Evolutionary conservation across 92 coral and sea anemone genomes (phyloP).

Genomic region (Siderastrea radians): DNA sequence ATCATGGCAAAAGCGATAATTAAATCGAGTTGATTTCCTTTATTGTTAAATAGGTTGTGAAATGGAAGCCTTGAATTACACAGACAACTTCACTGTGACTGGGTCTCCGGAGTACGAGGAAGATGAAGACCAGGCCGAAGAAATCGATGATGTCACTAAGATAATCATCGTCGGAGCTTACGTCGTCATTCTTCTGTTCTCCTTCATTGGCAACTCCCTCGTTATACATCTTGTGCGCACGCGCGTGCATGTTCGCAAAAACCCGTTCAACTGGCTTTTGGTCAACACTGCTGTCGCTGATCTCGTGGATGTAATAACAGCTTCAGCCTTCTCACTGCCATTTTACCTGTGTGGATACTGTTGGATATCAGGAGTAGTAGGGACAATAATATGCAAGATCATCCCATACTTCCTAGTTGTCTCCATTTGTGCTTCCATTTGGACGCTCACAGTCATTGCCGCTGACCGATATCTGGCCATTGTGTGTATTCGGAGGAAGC

Average conservation of each 20-base stretch:
- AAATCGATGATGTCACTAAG: background rate
- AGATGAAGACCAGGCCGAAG: background rate
- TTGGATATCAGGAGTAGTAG: conserved; percentile 19
- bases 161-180: background rate
- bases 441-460: conserved; percentile 69
- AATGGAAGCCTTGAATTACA: conserved; percentile 10
- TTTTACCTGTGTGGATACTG: background rate
- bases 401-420: conserved; percentile 45
- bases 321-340: conserved; percentile 29
- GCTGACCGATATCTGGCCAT: conserved; percentile 76
- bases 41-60: background rate
- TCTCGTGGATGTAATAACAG: conserved; percentile 24
- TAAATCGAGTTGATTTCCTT: background rate
- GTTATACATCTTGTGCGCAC: conserved; percentile 40
- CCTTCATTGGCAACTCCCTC: conserved; percentile 30
- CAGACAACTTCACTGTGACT: background rate
- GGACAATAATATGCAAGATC: conserved; percentile 52
- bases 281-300: conserved; percentile 39
- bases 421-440: conserved; percentile 55
- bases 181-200: conserved; percentile 14
- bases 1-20: background rate
- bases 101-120: background rate
- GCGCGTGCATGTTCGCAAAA: conserved; percentile 10
- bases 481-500: conserved; percentile 59
- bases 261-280: conserved; percentile 49